Conservation (phyloP, 1,140 invertebrate genomes). For the Drosophila ficusphila region DNA sequence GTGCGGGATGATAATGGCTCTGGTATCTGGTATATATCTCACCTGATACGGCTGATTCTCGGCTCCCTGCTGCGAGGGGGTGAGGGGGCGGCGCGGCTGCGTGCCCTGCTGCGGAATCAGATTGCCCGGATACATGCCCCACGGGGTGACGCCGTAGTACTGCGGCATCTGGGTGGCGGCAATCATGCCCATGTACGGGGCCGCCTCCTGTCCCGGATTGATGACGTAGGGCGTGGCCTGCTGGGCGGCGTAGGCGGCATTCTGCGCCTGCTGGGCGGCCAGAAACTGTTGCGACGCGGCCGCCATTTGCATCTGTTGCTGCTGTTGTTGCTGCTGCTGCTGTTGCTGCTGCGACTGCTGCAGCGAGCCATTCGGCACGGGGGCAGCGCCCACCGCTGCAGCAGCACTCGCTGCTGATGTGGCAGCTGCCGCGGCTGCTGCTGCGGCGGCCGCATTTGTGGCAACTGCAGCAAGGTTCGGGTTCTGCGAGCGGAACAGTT, state of each 20-base stretch:
- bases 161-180: conserved; percentile 90
- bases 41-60: conserved; percentile 85
- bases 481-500: conserved; percentile 94
- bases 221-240: conserved; percentile 94
- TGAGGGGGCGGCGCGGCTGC: conserved; percentile 89
- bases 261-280: conserved; percentile 83
- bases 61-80: conserved; percentile 89
- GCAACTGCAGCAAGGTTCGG: conserved; percentile 86
- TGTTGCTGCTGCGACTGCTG: conserved; percentile 85
- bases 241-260: conserved; percentile 85
- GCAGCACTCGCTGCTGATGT: conserved; percentile 89
- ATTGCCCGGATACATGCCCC: conserved; percentile 92
- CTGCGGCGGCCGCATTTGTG: conserved; percentile 87
- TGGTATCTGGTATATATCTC: conserved; percentile 18
- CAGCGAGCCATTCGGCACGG: conserved; percentile 84
- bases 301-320: conserved; percentile 86
- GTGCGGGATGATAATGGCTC: background rate
- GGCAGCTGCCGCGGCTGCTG: conserved; percentile 86
- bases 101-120: conserved; percentile 89
- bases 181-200: conserved; percentile 87
- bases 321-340: conserved; percentile 84
- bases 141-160: conserved; percentile 92
- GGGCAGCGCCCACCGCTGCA: conserved; percentile 85
- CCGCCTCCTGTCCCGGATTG: conserved; percentile 88
- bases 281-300: conserved; percentile 86